phyloP scores from a whole-genome alignment of 2,797 vertebrate species.

The Xiphophorus birchmanni region DNA sequence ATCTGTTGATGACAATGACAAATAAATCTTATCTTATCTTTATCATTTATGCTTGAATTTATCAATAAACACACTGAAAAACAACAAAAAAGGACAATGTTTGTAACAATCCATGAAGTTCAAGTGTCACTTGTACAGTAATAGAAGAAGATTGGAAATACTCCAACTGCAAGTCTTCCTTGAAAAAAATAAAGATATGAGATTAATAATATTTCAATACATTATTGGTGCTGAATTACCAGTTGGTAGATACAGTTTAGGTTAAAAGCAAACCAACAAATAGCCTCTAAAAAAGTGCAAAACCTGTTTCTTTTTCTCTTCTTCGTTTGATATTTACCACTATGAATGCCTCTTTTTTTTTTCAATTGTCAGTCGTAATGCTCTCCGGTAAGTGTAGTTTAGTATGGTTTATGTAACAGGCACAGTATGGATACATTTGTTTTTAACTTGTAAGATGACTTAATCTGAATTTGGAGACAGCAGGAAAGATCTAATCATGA shows the following conservation, averaged over 20 bases:
- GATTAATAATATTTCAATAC: not conserved
- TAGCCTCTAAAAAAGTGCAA: not conserved
- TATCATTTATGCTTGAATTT: not conserved
- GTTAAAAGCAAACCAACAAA: not conserved
- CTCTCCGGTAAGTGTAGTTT: not conserved
- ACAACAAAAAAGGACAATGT: not conserved
- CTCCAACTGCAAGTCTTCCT: not conserved
- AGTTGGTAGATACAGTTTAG: not conserved
- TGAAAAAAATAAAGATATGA: not conserved
- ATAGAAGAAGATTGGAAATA: not conserved
- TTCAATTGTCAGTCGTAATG: too few species aligned
- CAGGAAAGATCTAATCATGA: slow-evolving; percentile 47
- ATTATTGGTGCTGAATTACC: not conserved
- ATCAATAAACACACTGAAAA: not conserved
- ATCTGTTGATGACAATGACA: too few species aligned
- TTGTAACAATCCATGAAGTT: not conserved
- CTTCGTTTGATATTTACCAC: not conserved
- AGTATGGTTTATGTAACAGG: not conserved
- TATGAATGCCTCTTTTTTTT: too few species aligned
- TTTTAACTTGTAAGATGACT: not conserved
- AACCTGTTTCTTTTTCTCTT: not conserved
- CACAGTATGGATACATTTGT: not conserved
- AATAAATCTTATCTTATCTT: too few species aligned
- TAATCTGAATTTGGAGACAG: slow-evolving; percentile 42
- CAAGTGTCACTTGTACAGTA: not conserved